Conservation (phyloP, 1,140 invertebrate genomes). For the Leptinotarsa lineolata region DNA sequence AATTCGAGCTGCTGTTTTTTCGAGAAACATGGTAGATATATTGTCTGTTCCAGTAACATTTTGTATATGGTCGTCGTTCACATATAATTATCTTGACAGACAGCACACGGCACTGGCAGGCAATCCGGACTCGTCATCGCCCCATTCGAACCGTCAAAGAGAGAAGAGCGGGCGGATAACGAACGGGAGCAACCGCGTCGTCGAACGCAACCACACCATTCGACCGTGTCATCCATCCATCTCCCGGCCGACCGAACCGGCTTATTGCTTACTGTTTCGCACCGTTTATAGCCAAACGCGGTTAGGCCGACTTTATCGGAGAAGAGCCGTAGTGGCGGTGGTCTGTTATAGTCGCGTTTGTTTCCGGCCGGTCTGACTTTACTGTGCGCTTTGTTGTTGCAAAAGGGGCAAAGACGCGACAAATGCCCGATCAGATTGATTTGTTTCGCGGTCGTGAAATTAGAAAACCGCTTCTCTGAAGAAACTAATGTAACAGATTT, state of each 20-base stretch:
- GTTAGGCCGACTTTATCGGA: background rate
- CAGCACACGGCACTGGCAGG: background rate
- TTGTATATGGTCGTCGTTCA: too few relatives aligned
- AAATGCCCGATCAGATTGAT: too few relatives aligned
- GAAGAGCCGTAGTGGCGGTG: background rate
- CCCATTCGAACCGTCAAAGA: conserved; percentile 11
- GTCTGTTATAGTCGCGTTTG: background rate
- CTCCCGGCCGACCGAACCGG: background rate
- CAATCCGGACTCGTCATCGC: conserved; percentile 13
- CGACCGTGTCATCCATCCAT: conserved; percentile 7
- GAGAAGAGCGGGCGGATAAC: background rate
- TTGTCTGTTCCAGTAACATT: too few relatives aligned
- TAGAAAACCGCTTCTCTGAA: too few relatives aligned
- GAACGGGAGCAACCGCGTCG: background rate
- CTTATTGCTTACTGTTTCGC: conserved; percentile 24
- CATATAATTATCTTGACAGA: background rate
- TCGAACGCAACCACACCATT: background rate
- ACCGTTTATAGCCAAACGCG: conserved; percentile 26
- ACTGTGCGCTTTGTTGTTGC: background rate
- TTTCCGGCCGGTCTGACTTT: background rate
- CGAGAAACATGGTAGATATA: too few relatives aligned
- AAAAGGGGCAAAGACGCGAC: background rate
- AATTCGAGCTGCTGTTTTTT: too few relatives aligned
- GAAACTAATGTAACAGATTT: too few relatives aligned
- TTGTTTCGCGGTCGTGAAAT: too few relatives aligned